Evolutionary conservation across 2,888 invertebrate species (phyloP).

Genomic region (Pasiphila rectangulata): DNA sequence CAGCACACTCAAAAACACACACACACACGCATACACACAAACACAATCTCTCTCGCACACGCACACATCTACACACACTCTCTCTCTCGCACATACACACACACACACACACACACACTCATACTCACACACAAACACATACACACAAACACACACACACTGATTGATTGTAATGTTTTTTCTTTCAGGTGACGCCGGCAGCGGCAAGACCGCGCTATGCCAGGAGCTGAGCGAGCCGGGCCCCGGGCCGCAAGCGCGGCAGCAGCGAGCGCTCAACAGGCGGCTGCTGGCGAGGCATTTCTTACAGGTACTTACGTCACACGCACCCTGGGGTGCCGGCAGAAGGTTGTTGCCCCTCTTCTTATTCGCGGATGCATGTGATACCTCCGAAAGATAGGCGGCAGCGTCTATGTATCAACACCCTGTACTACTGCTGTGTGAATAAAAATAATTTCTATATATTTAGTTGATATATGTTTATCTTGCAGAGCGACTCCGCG

Average conservation of each 20-base stretch:
- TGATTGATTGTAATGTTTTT: slow-evolving; percentile 27
- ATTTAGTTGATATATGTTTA: background rate
- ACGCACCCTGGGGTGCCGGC: too few relatives aligned
- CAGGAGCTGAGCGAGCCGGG: slow-evolving; percentile 89
- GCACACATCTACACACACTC: too few relatives aligned
- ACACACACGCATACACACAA: too few relatives aligned
- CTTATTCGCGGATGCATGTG: too few relatives aligned
- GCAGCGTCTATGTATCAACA: too few relatives aligned
- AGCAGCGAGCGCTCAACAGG: slow-evolving; percentile 87
- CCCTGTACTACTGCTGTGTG: too few relatives aligned
- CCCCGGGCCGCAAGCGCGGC: slow-evolving; percentile 83
- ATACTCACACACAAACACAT: too few relatives aligned
- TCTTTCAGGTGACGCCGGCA: slow-evolving; percentile 88
- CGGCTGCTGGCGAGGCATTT: slow-evolving; percentile 93
- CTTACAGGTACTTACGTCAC: slow-evolving; percentile 83
- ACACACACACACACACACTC: too few relatives aligned
- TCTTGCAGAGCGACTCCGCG: slow-evolving; percentile 85
- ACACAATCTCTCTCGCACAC: too few relatives aligned
- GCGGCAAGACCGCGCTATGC: slow-evolving; percentile 95
- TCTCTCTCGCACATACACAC: slow-evolving; percentile 28
- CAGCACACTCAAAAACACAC: background rate
- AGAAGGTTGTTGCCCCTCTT: too few relatives aligned
- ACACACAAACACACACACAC: slow-evolving; percentile 60
- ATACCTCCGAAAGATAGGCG: too few relatives aligned
- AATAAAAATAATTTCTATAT: too few relatives aligned